These are phyloP conservation scores for Euphydryas editha DNA, from an alignment of 2,888 invertebrate genomes.

Conservation along the genomic window DNA sequence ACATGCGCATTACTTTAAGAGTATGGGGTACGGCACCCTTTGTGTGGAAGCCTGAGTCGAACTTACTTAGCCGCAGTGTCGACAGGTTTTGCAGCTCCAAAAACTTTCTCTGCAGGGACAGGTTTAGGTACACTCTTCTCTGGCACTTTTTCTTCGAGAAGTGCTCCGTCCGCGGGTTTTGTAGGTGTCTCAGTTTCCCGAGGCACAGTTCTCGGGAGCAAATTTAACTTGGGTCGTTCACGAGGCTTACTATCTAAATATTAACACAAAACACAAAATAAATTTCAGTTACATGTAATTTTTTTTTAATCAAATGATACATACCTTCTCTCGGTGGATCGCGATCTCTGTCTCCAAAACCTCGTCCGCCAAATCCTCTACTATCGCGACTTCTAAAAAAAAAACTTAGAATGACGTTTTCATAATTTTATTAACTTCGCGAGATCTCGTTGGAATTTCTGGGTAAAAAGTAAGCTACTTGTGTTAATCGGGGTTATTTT, in stretches of 20 bases:
- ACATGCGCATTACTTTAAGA: no score
- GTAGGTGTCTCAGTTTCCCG: conserved; percentile 75
- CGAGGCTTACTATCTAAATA: conserved; percentile 78
- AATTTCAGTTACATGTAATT: not conserved
- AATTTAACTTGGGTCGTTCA: conserved; percentile 90
- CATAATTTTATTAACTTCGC: no score
- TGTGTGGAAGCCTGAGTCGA: no score
- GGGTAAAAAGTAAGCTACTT: no score
- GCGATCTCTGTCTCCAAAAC: conserved; percentile 72
- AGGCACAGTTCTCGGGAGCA: conserved; percentile 92
- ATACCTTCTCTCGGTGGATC: conserved; percentile 77
- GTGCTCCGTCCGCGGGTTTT: conserved; percentile 65
- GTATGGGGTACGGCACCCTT: no score
- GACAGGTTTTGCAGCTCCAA: conserved; percentile 97
- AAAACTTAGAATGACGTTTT: conserved; percentile 7
- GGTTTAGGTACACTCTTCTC: conserved; percentile 73
- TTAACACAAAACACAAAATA: not conserved
- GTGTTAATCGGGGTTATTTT: no score
- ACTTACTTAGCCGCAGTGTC: conserved; percentile 92
- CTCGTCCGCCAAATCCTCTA: conserved; percentile 71
- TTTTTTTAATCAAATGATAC: not conserved
- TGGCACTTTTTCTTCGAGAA: conserved; percentile 51
- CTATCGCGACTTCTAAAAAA: conserved; percentile 62
- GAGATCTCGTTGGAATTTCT: no score
- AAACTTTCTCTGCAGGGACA: conserved; percentile 89